These are phyloP conservation scores for Remorina albescens DNA, from an alignment of 2,797 vertebrate species.

Conservation along the genomic window DNA sequence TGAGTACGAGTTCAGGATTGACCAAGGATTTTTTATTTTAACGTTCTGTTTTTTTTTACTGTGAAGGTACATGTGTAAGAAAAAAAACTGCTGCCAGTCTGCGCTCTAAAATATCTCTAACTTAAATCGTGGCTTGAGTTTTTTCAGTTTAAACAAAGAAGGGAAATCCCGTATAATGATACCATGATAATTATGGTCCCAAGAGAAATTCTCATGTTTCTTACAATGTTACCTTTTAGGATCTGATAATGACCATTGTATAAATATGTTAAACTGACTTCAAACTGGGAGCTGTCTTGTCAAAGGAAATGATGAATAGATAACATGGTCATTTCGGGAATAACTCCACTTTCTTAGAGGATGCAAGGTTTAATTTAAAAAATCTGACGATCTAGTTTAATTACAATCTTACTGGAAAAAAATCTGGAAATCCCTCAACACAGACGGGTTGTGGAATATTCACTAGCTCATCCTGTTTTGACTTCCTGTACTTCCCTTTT, in stretches of 20 bases:
- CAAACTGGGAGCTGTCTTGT: slow-evolving; percentile 40
- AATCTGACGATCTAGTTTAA: slow-evolving; percentile 68
- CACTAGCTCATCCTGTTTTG: slow-evolving; percentile 20
- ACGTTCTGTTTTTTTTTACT: neutral
- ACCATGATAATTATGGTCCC: slow-evolving; percentile 34
- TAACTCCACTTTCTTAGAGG: slow-evolving; percentile 40
- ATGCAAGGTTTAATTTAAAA: slow-evolving; percentile 51
- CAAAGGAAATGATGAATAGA: slow-evolving; percentile 72
- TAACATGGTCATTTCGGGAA: slow-evolving; percentile 62
- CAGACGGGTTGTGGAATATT: slow-evolving; percentile 45
- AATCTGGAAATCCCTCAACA: slow-evolving; percentile 62
- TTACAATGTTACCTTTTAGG: slow-evolving; percentile 60
- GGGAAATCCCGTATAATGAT: slow-evolving; percentile 38
- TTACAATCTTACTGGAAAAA: slow-evolving; percentile 45
- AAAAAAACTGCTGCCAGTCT: neutral
- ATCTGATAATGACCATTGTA: slow-evolving; percentile 56
- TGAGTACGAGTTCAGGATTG: neutral
- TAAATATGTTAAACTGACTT: slow-evolving; percentile 62
- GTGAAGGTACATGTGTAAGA: too few species aligned
- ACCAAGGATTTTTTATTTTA: neutral
- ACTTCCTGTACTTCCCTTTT: slow-evolving; percentile 3
- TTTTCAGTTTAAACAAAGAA: neutral
- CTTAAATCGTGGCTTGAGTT: neutral
- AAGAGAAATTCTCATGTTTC: slow-evolving; percentile 37
- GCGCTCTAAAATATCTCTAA: slow-evolving; percentile 1